phyloP scores from a whole-genome alignment of 1,140 invertebrate genomes.

The Venustaconcha ellipsiformis region DNA sequence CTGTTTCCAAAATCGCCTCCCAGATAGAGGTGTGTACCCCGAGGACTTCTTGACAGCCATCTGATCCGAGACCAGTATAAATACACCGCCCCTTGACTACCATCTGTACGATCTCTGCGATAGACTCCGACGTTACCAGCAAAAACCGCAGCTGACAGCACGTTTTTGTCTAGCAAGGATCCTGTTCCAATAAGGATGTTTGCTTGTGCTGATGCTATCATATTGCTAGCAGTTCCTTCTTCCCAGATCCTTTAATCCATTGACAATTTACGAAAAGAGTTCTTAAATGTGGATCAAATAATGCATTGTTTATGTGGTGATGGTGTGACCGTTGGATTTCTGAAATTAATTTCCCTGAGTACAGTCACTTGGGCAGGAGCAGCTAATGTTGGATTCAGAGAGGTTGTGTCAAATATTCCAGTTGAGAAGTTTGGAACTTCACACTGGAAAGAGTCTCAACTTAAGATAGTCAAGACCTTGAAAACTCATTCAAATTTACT shows the following conservation, averaged over 20 bases:
- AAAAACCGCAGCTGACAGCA: conserved; percentile 6
- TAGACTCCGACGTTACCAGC: conserved; percentile 9
- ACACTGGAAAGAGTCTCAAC: conserved; percentile 22
- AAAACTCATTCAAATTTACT: conserved; percentile 9
- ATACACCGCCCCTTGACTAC: conserved; percentile 12
- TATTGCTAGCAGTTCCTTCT: conserved; percentile 13
- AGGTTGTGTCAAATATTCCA: conserved; percentile 20
- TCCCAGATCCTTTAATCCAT: conserved; percentile 6
- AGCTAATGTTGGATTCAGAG: conserved; percentile 6
- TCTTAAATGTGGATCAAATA: conserved; percentile 6
- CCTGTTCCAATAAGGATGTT: conserved; percentile 15
- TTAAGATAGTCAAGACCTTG: not conserved
- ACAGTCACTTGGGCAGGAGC: not conserved
- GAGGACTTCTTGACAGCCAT: conserved; percentile 4
- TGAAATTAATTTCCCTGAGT: conserved; percentile 19
- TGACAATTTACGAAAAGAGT: conserved; percentile 12
- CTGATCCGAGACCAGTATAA: conserved; percentile 15
- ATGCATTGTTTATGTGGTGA: conserved; percentile 5
- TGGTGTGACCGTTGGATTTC: conserved; percentile 11
- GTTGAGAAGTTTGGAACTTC: conserved; percentile 32
- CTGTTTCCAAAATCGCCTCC: not conserved
- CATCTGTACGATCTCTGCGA: not conserved
- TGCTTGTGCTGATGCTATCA: conserved; percentile 7
- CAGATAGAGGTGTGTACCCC: conserved; percentile 3
- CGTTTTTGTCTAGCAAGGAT: conserved; percentile 2